Percentiles rank a stretch among this genome's conserved stretches.
phyloP scores from a whole-genome alignment of 2,888 invertebrate species.

The Scaptomyza caliginosa region DNA sequence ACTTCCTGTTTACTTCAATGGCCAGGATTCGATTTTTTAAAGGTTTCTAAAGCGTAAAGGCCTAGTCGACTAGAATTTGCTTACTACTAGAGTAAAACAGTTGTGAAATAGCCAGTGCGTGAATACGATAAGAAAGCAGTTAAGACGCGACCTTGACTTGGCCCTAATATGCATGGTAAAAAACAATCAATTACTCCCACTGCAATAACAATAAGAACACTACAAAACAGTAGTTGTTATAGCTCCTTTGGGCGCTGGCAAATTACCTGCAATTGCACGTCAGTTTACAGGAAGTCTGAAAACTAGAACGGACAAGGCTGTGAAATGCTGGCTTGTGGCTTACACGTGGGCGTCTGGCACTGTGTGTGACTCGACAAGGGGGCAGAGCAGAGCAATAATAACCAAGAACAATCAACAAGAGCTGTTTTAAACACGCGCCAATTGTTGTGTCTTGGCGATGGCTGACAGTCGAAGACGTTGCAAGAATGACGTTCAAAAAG shows the following conservation, averaged over 20 bases:
- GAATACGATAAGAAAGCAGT: conserved; percentile 31
- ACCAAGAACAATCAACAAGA: conserved; percentile 6
- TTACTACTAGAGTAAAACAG: too few species aligned
- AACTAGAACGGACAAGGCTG: conserved; percentile 30
- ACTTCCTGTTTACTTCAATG: conserved; percentile 27
- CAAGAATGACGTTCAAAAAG: conserved; percentile 7
- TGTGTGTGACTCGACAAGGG: neutral
- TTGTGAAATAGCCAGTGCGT: conserved; percentile 8
- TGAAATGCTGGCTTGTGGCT: conserved; percentile 10
- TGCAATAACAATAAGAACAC: neutral
- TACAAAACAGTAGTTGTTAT: neutral
- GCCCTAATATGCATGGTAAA: conserved; percentile 6
- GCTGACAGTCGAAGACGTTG: conserved; percentile 53
- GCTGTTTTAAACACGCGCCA: conserved; percentile 10
- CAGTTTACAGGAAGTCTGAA: conserved; percentile 42
- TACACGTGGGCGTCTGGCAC: conserved; percentile 8
- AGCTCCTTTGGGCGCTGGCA: conserved; percentile 8
- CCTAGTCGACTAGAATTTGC: neutral
- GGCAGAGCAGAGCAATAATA: conserved; percentile 12
- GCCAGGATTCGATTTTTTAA: conserved; percentile 6
- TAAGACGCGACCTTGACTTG: conserved; percentile 54
- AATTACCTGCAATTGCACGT: conserved; percentile 49
- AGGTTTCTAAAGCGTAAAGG: neutral
- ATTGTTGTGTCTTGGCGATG: conserved; percentile 2
- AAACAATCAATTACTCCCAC: conserved; percentile 62